Conservation (phyloP, 30 jellyfish, hydroid and myxozoan genomes). For the Morbakka virulenta region DNA sequence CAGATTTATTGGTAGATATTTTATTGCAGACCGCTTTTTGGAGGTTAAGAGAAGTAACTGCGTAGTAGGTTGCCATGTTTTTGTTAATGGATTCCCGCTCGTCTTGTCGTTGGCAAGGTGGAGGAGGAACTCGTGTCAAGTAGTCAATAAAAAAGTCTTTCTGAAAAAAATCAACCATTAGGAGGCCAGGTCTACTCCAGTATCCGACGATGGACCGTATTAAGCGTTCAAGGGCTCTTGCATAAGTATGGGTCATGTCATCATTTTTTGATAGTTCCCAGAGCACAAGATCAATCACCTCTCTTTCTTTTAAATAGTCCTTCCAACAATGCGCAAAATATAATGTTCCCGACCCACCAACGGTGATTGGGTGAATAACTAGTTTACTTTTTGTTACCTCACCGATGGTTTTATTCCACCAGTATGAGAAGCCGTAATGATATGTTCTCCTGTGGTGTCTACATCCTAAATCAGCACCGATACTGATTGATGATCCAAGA, state of each 20-base stretch:
- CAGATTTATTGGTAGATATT: conserved; percentile 7
- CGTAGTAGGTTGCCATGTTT: conserved; percentile 48
- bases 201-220: conserved; percentile 49
- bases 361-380: conserved; percentile 79
- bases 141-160: conserved; percentile 38
- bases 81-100: conserved; percentile 22
- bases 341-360: conserved; percentile 85
- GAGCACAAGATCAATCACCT: conserved; percentile 69
- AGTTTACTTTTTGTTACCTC: conserved; percentile 70
- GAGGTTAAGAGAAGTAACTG: conserved; percentile 38
- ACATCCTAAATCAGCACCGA: conserved; percentile 93
- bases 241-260: conserved; percentile 30
- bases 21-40: conserved; percentile 51
- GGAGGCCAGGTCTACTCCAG: conserved; percentile 40
- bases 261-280: conserved; percentile 96
- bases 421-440: conserved; percentile 72
- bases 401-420: conserved; percentile 86
- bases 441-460: conserved; percentile 56
- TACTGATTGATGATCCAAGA: conserved; percentile 83
- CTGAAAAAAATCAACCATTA: conserved; percentile 53
- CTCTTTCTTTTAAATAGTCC: conserved; percentile 65
- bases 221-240: conserved; percentile 54
- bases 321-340: conserved; percentile 89
- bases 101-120: conserved; percentile 34
- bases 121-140: neutral